Base-by-base conservation (phyloP, 2,797 vertebrate species). In the Serranus cabrilla region DNA sequence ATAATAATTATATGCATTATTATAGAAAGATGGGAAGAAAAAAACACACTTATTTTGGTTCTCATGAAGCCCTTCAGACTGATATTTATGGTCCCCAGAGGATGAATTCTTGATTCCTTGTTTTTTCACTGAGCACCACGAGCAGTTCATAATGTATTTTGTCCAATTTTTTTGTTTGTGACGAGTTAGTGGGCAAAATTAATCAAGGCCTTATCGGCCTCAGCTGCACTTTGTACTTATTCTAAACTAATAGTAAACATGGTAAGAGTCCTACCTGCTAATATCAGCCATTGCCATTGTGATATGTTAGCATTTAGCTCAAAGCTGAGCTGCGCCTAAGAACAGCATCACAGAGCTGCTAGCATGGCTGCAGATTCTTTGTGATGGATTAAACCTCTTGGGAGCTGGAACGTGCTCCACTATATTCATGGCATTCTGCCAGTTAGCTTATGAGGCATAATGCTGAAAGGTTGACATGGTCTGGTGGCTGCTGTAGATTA, bases 51-150 rank as follows among this genome's bases (percentile, higher is more conserved):
- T 11, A 20, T 8, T 37, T 55, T 46, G 20, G 31, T 56, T 10
- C 40, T 66, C 25, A 20, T 17, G 40, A 17, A 64, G 37, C 45
- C 27, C 20, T 63, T 46, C 27, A 17, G 40, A 54, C n/a, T 39
- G 12, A 18, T 17, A 49, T 49, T 55, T 39, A 67, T 84, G 59
- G 45, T 63, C 56, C 50, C 43, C 46, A 66, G 31, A 57, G 40
- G 55, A 76, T 52, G n/a, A 54, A 59, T 8, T 52, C 10, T 2
- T 37, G 14, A 64, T 45, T 17, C 21, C 20, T 17, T 23, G 25
- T 20, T 3, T 42, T 62, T 71, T 54, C 12, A 34, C 50, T 2
- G 13, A 14, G 12, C 12, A 25, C 39, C 31, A 45, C 39, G 7
- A 70, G n/a, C 42, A 63, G 17, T 40, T 54, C 5, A 50, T 59